Percentiles rank a stretch among this genome's conserved stretches.
Conservation (phyloP, 2,113 vertebrate genomes). For the Megaleporinus macrocephalus region DNA sequence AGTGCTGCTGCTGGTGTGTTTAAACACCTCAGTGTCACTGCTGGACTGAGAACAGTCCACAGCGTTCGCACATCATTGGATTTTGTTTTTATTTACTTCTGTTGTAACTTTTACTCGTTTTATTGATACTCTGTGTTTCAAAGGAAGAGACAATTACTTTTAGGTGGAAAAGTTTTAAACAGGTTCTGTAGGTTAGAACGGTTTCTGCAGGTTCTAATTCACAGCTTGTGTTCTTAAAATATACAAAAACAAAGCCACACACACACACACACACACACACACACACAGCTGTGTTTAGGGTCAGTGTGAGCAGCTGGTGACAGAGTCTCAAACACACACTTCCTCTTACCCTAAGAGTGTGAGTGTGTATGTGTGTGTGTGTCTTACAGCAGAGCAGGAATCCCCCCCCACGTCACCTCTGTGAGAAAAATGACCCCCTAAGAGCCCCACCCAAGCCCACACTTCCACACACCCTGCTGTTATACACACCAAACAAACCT, state of each 20-base stretch:
- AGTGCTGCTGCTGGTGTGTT: too few relatives aligned
- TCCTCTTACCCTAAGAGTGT: not conserved
- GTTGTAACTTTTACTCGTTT: too few relatives aligned
- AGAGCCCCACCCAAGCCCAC: not conserved
- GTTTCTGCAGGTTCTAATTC: not conserved
- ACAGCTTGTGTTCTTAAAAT: too few relatives aligned
- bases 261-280: constrained; percentile 18
- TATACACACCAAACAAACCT: not conserved
- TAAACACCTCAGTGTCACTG: too few relatives aligned
- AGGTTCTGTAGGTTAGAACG: too few relatives aligned
- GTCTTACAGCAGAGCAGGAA: not conserved
- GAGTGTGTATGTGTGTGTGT: not conserved
- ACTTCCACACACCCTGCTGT: not conserved
- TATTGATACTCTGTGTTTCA: too few relatives aligned
- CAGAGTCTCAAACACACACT: constrained; percentile 14
- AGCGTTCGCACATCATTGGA: too few relatives aligned
- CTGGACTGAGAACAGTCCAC: too few relatives aligned
- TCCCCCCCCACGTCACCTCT: not conserved
- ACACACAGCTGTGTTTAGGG: constrained; percentile 35
- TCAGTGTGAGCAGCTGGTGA: constrained; percentile 32
- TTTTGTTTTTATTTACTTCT: too few relatives aligned
- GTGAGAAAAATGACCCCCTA: constrained; percentile 4
- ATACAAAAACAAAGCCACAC: too few relatives aligned
- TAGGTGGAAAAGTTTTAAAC: too few relatives aligned
- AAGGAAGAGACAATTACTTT: too few relatives aligned